Evolutionary conservation across 2,888 invertebrate species (phyloP).

Genomic region (Aricia artaxerxes): DNA sequence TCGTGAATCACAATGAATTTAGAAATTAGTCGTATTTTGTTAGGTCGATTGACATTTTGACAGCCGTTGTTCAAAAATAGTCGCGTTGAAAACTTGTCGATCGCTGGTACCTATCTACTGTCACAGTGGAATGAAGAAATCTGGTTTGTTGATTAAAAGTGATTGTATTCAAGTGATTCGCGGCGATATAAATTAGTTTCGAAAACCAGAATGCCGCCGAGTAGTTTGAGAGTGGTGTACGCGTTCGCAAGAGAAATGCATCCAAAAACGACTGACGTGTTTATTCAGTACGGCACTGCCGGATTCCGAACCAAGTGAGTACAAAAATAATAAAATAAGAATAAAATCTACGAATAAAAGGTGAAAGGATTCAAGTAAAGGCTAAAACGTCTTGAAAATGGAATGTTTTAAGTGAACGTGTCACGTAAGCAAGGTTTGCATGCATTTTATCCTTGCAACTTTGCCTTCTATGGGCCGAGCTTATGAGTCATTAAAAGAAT

Average conservation of each 20-base stretch:
- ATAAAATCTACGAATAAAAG: constrained; percentile 35
- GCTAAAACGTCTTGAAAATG: constrained; percentile 2
- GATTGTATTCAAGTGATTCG: constrained; percentile 69
- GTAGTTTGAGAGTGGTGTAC: constrained; percentile 84
- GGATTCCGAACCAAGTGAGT: constrained; percentile 91
- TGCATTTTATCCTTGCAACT: constrained; percentile 45
- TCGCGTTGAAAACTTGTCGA: constrained; percentile 34
- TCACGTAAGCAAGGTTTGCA: constrained; percentile 47
- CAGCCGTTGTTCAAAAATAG: constrained; percentile 36
- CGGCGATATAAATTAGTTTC: constrained; percentile 73
- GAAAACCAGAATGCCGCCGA: constrained; percentile 75
- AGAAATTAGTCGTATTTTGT: constrained; percentile 31
- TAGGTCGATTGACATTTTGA: constrained; percentile 40
- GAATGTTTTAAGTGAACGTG: constrained; percentile 35
- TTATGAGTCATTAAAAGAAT: constrained; percentile 65
- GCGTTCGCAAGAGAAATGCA: constrained; percentile 90
- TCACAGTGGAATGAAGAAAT: constrained; percentile 71
- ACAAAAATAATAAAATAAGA: constrained; percentile 43
- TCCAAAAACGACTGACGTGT: constrained; percentile 83
- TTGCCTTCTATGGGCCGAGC: constrained; percentile 41
- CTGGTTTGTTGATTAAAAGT: constrained; percentile 74
- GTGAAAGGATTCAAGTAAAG: constrained; percentile 36
- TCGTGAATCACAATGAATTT: not conserved
- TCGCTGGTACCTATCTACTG: constrained; percentile 37
- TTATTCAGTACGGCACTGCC: constrained; percentile 91